phyloP scores from a whole-genome alignment of 2,888 invertebrate genomes.

The Acholoe squamosa region DNA sequence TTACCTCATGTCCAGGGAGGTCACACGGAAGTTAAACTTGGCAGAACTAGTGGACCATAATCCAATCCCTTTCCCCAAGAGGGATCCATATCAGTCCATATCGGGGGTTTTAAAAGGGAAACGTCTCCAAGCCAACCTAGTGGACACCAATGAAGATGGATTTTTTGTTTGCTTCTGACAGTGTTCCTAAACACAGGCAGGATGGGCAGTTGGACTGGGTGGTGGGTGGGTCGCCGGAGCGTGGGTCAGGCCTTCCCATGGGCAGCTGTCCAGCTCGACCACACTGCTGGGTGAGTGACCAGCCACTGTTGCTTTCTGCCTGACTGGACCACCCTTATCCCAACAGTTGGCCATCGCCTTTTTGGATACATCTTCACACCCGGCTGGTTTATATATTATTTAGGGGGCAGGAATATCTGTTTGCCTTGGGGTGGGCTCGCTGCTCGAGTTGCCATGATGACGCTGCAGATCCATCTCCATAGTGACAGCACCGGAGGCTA shows the following conservation, averaged over 20 bases:
- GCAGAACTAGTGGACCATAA: no score
- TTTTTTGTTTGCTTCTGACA: background rate
- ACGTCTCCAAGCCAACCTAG: no score
- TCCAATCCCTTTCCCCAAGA: no score
- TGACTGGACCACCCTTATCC: background rate
- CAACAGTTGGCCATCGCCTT: constrained; percentile 12
- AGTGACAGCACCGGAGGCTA: constrained; percentile 54
- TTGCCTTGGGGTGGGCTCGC: constrained; percentile 39
- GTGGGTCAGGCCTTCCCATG: background rate
- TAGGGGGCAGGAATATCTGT: constrained; percentile 28
- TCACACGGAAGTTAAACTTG: no score
- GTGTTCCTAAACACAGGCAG: background rate
- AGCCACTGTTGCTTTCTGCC: background rate
- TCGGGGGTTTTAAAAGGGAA: no score
- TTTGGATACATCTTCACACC: constrained; percentile 50
- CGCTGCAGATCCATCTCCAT: constrained; percentile 34
- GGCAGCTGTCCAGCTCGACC: background rate
- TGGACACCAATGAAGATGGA: background rate
- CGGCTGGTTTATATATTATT: constrained; percentile 52
- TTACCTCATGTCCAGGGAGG: no score
- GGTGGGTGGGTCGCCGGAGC: background rate
- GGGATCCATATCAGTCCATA: no score
- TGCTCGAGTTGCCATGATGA: constrained; percentile 45
- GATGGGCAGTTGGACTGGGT: background rate
- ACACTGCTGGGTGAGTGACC: no score